These are phyloP conservation scores for Tricholaema leucomelas DNA, from an alignment of 2,113 vertebrate species.

Conservation along the genomic window DNA sequence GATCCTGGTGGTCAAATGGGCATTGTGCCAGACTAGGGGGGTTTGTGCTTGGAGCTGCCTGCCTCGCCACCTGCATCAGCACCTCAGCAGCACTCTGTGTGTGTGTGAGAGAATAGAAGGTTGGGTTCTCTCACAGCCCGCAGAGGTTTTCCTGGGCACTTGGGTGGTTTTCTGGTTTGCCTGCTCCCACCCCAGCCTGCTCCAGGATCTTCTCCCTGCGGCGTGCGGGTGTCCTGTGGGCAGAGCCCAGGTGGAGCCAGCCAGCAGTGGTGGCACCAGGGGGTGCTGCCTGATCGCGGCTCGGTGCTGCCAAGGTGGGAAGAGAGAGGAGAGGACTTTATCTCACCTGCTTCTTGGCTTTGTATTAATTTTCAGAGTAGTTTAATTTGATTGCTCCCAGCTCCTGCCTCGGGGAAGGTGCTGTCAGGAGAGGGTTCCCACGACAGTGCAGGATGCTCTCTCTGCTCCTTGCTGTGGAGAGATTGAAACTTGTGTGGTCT, in stretches of 20 bases:
- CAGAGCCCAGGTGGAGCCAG: not conserved
- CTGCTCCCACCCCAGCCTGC: rapidly evolving
- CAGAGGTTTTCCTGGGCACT: rapidly evolving
- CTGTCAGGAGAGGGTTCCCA: not conserved
- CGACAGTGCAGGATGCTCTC: not conserved
- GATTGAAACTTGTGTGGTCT: not conserved
- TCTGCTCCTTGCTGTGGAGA: not conserved
- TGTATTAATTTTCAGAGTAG: rapidly evolving
- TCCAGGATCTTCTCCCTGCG: not conserved
- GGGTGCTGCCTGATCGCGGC: slow-evolving; percentile 58
- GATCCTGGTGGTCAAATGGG: not conserved
- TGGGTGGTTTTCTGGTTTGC: rapidly evolving
- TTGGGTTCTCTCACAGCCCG: rapidly evolving
- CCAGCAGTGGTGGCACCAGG: slow-evolving; percentile 54
- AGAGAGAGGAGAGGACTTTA: not conserved
- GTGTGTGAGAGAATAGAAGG: rapidly evolving
- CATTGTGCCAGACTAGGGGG: rapidly evolving
- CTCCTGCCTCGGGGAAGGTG: not conserved
- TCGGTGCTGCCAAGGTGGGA: not conserved
- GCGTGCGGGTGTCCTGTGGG: not conserved
- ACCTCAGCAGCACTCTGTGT: rapidly evolving
- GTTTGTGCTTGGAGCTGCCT: rapidly evolving
- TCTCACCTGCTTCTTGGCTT: not conserved
- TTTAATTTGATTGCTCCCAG: not conserved
- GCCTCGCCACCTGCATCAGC: rapidly evolving